phyloP scores from a whole-genome alignment of 2,113 vertebrate genomes.

The Cebus imitator region DNA sequence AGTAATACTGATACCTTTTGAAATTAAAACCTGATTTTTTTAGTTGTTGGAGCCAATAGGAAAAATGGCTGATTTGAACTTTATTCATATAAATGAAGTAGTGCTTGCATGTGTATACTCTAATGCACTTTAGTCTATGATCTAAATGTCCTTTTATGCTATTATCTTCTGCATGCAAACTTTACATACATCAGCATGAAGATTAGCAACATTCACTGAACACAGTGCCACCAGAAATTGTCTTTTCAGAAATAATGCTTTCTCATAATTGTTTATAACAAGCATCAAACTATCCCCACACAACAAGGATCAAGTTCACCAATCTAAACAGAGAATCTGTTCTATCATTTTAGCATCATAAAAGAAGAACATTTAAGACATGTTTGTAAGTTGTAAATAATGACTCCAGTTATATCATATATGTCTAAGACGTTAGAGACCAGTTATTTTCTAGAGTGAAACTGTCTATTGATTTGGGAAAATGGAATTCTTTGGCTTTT shows the following conservation, averaged over 20 bases:
- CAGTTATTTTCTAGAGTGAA: constrained; percentile 45
- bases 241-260: constrained; percentile 26
- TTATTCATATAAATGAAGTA: constrained; percentile 13
- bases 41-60: background rate
- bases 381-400: constrained; percentile 60
- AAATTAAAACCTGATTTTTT: constrained; percentile 19
- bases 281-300: background rate
- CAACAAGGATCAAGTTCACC: background rate
- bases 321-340: background rate
- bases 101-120: constrained; percentile 24
- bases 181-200: constrained; percentile 37
- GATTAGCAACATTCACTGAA: background rate
- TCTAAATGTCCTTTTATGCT: constrained; percentile 31
- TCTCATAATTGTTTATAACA: constrained; percentile 18
- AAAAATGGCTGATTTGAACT: constrained; percentile 30
- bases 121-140: constrained; percentile 4
- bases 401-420: background rate
- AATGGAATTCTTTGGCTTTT: constrained; percentile 28
- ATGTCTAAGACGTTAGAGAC: constrained; percentile 11
- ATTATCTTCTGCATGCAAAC: constrained; percentile 42
- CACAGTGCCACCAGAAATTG: background rate
- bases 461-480: constrained; percentile 23
- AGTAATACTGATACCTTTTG: constrained; percentile 8
- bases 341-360: background rate
- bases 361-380: constrained; percentile 32